phyloP scores from a whole-genome alignment of 2,888 invertebrate species.

The Euproctis similis region DNA sequence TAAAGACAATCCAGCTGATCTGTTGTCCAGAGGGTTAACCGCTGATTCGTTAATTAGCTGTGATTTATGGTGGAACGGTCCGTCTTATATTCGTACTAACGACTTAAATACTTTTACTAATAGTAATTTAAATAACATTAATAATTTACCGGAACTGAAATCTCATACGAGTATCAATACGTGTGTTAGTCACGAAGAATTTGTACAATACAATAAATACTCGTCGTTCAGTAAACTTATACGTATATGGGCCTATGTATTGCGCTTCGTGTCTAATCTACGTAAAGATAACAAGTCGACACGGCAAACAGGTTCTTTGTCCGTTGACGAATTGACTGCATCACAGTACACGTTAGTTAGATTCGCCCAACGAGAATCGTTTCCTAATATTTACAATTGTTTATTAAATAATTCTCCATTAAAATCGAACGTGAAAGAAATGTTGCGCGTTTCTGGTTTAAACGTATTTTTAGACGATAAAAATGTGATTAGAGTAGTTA shows the following conservation, averaged over 20 bases:
- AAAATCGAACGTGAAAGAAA: no score
- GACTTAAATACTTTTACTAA: not conserved
- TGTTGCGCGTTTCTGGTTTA: no score
- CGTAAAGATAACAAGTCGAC: not conserved
- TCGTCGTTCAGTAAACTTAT: not conserved
- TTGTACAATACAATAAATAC: constrained; percentile 1
- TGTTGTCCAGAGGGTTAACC: constrained; percentile 1
- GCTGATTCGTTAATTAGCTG: not conserved
- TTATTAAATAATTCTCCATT: no score
- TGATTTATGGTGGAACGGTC: constrained; percentile 5
- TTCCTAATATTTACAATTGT: no score
- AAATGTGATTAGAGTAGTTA: no score
- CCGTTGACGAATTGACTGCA: constrained; percentile 1
- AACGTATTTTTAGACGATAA: no score
- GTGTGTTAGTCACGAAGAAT: not conserved
- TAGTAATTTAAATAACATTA: not conserved
- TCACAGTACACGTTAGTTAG: not conserved
- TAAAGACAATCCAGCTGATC: no score
- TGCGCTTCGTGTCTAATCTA: constrained; percentile 1
- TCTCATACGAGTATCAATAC: not conserved
- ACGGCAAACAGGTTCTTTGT: constrained; percentile 1
- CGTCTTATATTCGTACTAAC: not conserved
- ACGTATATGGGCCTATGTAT: constrained; percentile 1
- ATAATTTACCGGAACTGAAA: constrained; percentile 3
- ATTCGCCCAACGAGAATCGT: not conserved